A percentile compares a stretch with the other conserved stretches of the same genome.
phyloP scores from a whole-genome alignment of 2,888 invertebrate species.

The Sesia apiformis region DNA sequence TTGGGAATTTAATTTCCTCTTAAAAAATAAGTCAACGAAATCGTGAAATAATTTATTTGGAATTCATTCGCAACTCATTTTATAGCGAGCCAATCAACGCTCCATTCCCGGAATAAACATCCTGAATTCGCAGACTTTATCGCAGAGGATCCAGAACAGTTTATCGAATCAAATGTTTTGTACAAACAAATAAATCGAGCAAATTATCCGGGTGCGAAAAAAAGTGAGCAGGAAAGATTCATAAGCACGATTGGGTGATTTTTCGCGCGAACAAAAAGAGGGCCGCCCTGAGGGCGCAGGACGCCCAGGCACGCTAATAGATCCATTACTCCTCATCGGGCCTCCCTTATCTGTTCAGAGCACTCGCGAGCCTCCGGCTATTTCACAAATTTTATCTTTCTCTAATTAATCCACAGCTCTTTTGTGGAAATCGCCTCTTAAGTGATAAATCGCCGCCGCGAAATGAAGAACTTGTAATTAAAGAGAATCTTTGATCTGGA shows the following conservation, averaged over 20 bases:
- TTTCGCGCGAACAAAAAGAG: slow-evolving; percentile 38
- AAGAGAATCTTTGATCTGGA: slow-evolving; percentile 58
- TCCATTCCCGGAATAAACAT: slow-evolving; percentile 35
- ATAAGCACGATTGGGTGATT: slow-evolving; percentile 39
- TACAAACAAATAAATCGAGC: slow-evolving; percentile 35
- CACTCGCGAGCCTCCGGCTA: slow-evolving; percentile 53
- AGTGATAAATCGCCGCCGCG: slow-evolving; percentile 56
- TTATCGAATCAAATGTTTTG: slow-evolving; percentile 44
- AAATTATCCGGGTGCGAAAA: slow-evolving; percentile 26
- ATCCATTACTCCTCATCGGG: slow-evolving; percentile 56
- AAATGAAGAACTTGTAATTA: slow-evolving; percentile 56
- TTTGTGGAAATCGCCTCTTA: slow-evolving; percentile 53
- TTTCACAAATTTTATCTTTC: slow-evolving; percentile 66
- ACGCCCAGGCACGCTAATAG: slow-evolving; percentile 42
- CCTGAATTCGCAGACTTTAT: slow-evolving; percentile 6
- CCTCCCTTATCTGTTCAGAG: slow-evolving; percentile 51
- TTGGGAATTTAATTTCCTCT: too few species aligned
- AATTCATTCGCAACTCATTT: slow-evolving; percentile 28
- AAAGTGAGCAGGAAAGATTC: slow-evolving; percentile 29
- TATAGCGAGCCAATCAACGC: slow-evolving; percentile 27
- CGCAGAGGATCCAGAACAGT: slow-evolving; percentile 28
- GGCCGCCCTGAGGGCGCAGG: slow-evolving; percentile 20
- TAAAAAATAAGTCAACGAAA: slow-evolving; percentile 20
- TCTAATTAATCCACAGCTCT: slow-evolving; percentile 65
- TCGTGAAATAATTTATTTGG: slow-evolving; percentile 34